Conservation (phyloP, 2,113 vertebrate species). For the Salminus brasiliensis region DNA sequence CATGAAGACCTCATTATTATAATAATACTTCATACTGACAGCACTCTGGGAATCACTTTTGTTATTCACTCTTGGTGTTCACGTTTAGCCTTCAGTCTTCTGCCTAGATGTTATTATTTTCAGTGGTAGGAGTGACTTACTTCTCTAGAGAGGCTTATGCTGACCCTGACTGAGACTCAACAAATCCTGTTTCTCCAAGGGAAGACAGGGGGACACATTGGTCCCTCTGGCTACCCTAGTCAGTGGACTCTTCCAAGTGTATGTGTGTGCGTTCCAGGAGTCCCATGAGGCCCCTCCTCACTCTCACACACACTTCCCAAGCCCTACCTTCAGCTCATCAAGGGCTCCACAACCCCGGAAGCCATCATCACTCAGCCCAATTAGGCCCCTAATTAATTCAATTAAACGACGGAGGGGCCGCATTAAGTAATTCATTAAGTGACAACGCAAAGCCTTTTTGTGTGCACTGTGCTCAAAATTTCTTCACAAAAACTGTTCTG, state of each 20-base stretch:
- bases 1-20: too few species aligned
- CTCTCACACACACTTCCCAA: constrained; percentile 37
- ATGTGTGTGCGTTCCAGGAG: background rate
- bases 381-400: constrained; percentile 68
- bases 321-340: constrained; percentile 51
- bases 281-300: constrained; percentile 49
- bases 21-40: too few species aligned
- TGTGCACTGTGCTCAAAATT: constrained; percentile 40
- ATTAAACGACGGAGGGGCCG: constrained; percentile 59
- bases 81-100: background rate
- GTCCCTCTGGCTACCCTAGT: background rate
- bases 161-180: background rate
- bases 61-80: background rate
- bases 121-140: background rate
- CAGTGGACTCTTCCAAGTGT: constrained; percentile 4
- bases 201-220: background rate
- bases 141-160: background rate
- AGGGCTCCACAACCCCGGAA: constrained; percentile 56
- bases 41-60: too few species aligned
- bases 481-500: constrained; percentile 42
- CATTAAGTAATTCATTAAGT: constrained; percentile 65
- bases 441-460: constrained; percentile 48
- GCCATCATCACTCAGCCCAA: constrained; percentile 65
- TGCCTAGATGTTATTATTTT: background rate
- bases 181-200: background rate